Evolutionary conservation across 2,113 vertebrate genomes (phyloP), one percentile per base, ranked within the genome.

Genomic region (Macrotus californicus): DNA sequence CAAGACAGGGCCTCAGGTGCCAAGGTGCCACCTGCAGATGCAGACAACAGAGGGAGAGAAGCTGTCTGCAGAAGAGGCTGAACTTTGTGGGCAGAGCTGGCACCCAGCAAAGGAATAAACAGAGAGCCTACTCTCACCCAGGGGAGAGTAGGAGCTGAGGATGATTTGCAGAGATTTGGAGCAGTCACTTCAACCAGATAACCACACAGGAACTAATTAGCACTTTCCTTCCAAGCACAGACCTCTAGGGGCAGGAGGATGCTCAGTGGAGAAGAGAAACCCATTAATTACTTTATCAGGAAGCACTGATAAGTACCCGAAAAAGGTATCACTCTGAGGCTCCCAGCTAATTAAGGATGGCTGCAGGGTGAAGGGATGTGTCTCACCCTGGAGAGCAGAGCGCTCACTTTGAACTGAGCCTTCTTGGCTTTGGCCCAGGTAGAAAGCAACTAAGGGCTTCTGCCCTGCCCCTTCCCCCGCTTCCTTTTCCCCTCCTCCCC

Each of bases 141-240:
- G 13, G 39, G 66, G 93, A 91, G 52, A 50, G 76, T 0, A 2
- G 54, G 64, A 70, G 59, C 76, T 80, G 72, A 24, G 0, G 15
- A 59, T 73, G 76, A 61, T 72, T 80, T 97, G 95, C 96, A 95
- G 93, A 73, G 95, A 95, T 93, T 93, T 80, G 97, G 96, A 84
- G 93, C 93, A 56, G 93, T 98, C 96, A 81, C 96, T 96, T 97
- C 97, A 97, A 95, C 96, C 93, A 92, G 93, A 89, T 97, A 96
- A 96, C 97, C 97, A 95, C 97, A 96, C 22, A 95, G 96, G 95
- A 93, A 94, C 97, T 98, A 98, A 98, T 98, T 98, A 98, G 96
- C 95, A 95, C 96, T 86, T 97, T 97, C 96, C 97, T 98, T 96
- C 95, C 66, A 52, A 98, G 96, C 72, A 64, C 69, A 96, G 89